These are phyloP conservation scores for Micromesistius poutassou DNA, from an alignment of 2,797 vertebrate genomes.

Conservation along the genomic window DNA sequence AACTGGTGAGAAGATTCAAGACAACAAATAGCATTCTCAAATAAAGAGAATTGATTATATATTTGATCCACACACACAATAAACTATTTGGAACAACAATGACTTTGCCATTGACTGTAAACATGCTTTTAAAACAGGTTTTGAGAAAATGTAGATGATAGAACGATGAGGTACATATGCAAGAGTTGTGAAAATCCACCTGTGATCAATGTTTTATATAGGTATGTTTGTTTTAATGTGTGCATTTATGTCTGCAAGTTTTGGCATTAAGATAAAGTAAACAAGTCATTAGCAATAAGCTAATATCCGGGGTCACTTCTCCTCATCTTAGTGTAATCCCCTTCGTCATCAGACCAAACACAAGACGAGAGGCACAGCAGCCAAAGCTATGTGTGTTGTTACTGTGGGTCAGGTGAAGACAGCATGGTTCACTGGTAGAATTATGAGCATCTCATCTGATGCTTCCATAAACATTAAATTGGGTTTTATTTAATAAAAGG, in stretches of 20 bases:
- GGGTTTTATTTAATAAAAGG: slow-evolving; percentile 10
- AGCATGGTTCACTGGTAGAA: slow-evolving; percentile 13
- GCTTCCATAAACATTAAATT: not conserved
- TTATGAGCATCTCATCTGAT: slow-evolving; percentile 28
- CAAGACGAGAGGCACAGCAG: slow-evolving; percentile 7
- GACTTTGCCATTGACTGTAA: slow-evolving; percentile 1
- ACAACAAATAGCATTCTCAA: slow-evolving; percentile 10
- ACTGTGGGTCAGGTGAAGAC: slow-evolving; percentile 29
- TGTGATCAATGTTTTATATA: not conserved
- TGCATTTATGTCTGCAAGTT: slow-evolving; percentile 8
- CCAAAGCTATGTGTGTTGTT: slow-evolving; percentile 20
- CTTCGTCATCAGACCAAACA: not conserved
- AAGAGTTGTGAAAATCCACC: slow-evolving; percentile 3
- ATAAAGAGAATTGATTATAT: slow-evolving; percentile 7
- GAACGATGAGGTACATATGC: not conserved
- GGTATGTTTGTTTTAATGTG: slow-evolving; percentile 15
- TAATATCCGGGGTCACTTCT: not conserved
- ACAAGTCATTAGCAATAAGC: not conserved
- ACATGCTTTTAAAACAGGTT: slow-evolving; percentile 7
- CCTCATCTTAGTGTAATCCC: not conserved
- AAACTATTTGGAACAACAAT: slow-evolving; percentile 8
- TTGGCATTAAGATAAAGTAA: slow-evolving; percentile 6
- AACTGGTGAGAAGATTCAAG: slow-evolving; percentile 3
- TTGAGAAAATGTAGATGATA: not conserved
- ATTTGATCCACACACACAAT: slow-evolving; percentile 3